Percentiles rank a stretch among this genome's conserved stretches.
phyloP scores from a whole-genome alignment of 2,888 invertebrate species.

The Coelogynopora nodosa region DNA sequence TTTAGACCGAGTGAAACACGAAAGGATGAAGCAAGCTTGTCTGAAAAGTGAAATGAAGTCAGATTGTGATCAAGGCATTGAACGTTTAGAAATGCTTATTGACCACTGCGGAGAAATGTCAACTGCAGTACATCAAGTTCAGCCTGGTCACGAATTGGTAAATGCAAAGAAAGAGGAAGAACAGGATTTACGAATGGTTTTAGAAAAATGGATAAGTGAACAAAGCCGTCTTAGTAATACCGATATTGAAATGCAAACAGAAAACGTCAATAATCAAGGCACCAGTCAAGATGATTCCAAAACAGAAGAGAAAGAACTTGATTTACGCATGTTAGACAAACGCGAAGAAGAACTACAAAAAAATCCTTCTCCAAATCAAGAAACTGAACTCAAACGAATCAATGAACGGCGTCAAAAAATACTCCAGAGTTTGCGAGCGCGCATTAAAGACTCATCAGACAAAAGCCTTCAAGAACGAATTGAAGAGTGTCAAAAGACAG shows the following conservation, averaged over 20 bases:
- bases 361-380: neutral
- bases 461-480: neutral
- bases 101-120: neutral
- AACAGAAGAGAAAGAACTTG: neutral
- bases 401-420: neutral
- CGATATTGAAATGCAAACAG: neutral
- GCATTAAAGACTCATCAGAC: neutral
- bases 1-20: neutral
- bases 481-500: neutral
- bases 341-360: neutral
- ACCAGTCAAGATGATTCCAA: neutral
- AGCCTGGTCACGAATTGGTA: neutral
- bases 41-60: neutral
- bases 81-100: neutral
- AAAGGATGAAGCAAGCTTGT: neutral
- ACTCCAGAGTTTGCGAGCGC: neutral
- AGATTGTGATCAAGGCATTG: neutral
- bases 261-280: neutral
- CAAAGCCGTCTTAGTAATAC: neutral
- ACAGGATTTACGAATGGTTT: neutral
- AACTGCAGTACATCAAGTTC: neutral
- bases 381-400: neutral
- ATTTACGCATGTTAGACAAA: neutral
- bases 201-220: neutral
- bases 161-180: neutral